Base-by-base conservation (phyloP, 2,113 vertebrate species). In the Dendropsophus ebraccatus region DNA sequence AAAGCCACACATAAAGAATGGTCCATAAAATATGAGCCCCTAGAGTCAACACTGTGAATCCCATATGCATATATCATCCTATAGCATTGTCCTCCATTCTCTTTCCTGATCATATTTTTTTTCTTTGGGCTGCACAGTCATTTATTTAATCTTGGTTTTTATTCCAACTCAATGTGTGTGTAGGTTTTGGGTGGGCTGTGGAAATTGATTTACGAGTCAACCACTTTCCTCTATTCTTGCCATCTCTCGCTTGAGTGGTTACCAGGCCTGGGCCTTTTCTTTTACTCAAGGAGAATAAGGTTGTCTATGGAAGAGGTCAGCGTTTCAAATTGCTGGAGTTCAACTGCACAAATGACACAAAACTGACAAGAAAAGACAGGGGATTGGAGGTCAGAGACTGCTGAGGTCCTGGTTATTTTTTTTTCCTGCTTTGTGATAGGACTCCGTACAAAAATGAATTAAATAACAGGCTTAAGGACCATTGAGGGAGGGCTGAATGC, bases 381-480 rank as follows among this genome's bases (percentile, higher is more conserved):
- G 91, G 90, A 94, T 93, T 95, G 93, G 92, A 92, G 94, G 94
- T 95, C 93, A 94, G 92, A 92, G 92, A 91, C 94, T 93, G 93
- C 94, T 90, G 91, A 93, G 93, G 92, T 92, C 93, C 92, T 91
- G 92, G 93, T 85, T 79, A 62, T 77, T 77, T 79, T 78, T 84
- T 41, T 85, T 80, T 56, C 41, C 91, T 0, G 93, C 93, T 94
- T 95, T 95, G 94, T 95, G 92, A 93, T 92, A 92, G 91, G 92
- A 92, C 94, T 92, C 92, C 91, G 92, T 94, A 94, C 93, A 93
- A 93, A 95, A 94, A 95, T 95, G 94, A 95, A 96, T 96, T 94
- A 95, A 96, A 96, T 95, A 95, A 95, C 93, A 93, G 95, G 93
- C 94, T 95, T 94, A 95, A 94, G 92, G 91, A 93, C 95, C 93